A percentile compares a stretch with the other conserved stretches of the same genome.
phyloP scores from a whole-genome alignment of 2,797 vertebrate species.

The Acanthiza pusilla region DNA sequence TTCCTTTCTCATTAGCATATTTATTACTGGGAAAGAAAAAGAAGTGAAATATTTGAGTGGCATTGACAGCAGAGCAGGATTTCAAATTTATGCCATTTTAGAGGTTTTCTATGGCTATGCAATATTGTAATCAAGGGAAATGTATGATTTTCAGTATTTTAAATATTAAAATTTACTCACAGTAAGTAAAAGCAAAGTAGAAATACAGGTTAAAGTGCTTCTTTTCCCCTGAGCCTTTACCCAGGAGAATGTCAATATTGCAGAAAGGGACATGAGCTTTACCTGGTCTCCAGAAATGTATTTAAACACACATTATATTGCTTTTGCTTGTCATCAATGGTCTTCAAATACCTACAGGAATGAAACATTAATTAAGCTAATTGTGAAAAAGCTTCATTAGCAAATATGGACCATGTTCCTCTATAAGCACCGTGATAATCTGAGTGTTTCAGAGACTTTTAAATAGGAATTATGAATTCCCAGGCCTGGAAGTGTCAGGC shows the following conservation, averaged over 20 bases:
- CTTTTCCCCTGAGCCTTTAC: background rate
- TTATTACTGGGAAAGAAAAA: slow-evolving; percentile 75
- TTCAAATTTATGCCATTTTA: background rate
- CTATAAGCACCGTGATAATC: background rate
- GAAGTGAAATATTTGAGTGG: background rate
- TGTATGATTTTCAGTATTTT: background rate
- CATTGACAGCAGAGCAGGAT: background rate
- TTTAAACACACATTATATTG: slow-evolving; percentile 66
- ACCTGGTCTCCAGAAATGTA: slow-evolving; percentile 78
- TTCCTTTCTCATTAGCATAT: slow-evolving; percentile 79
- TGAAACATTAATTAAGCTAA: background rate
- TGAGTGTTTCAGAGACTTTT: background rate
- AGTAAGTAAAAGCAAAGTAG: background rate
- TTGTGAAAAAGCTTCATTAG: background rate
- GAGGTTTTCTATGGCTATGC: background rate
- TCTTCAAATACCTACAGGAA: slow-evolving; percentile 72
- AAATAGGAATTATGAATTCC: background rate
- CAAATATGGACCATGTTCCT: background rate
- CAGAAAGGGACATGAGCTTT: slow-evolving; percentile 16
- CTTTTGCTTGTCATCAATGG: slow-evolving; percentile 71
- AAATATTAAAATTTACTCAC: background rate
- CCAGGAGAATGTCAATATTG: background rate
- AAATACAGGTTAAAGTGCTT: background rate
- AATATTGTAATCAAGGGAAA: background rate
- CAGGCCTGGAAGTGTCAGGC: background rate